A percentile compares a stretch with the other conserved stretches of the same genome.
These are phyloP conservation scores for Apis florea DNA, from an alignment of 1,140 invertebrate genomes.

Conservation along the genomic window DNA sequence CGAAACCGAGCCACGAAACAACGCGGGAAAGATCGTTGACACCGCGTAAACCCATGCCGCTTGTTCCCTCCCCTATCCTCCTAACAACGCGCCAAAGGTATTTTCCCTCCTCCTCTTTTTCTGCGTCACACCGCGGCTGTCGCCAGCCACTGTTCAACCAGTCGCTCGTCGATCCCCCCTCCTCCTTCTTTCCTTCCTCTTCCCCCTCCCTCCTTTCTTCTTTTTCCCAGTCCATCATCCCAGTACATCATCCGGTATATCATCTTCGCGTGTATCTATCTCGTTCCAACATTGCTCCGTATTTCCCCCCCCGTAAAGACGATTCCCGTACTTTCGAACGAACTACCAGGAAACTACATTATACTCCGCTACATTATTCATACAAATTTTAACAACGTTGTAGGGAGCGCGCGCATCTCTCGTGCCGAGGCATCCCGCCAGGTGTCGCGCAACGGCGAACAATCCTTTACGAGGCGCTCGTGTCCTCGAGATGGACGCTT, in stretches of 20 bases:
- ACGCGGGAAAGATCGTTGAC: conserved; percentile 45
- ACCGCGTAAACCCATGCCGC: conserved; percentile 45
- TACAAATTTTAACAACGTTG: conserved; percentile 27
- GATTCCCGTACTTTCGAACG: not conserved
- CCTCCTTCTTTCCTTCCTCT: not conserved
- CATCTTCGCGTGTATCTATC: not conserved
- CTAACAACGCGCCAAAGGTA: conserved; percentile 7
- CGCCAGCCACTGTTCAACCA: not conserved
- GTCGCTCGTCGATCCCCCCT: too few species aligned
- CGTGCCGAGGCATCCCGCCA: not conserved
- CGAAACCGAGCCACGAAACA: conserved; percentile 31
- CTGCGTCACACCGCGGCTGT: too few species aligned
- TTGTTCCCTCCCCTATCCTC: conserved; percentile 15
- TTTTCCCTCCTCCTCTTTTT: not conserved
- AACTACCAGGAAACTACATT: conserved; percentile 9
- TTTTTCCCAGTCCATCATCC: not conserved
- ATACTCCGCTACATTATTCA: conserved; percentile 18
- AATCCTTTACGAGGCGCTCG: conserved; percentile 2
- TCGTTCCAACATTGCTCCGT: not conserved
- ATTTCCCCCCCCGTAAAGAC: not conserved
- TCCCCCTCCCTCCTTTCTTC: not conserved
- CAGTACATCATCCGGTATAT: too few species aligned
- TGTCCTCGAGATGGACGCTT: not conserved
- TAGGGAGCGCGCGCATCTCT: not conserved
- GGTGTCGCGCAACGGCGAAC: not conserved